Conservation (phyloP, 2,888 invertebrate genomes). For the Melolontha melolontha region DNA sequence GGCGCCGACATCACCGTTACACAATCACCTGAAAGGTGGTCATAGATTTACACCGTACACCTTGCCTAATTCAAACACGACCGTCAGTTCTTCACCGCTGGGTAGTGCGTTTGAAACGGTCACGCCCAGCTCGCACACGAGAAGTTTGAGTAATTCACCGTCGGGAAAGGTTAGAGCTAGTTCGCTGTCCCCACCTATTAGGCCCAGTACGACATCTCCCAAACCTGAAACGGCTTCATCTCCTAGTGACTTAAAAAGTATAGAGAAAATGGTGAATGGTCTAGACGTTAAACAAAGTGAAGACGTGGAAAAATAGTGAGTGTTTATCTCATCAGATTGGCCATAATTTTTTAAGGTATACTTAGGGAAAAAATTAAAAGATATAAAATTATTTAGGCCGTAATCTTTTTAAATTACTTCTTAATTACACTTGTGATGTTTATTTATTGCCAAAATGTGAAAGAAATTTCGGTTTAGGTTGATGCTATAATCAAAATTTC, state of each 20-base stretch:
- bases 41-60: slow-evolving; percentile 93
- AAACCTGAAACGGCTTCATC: slow-evolving; percentile 69
- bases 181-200: slow-evolving; percentile 69
- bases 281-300: slow-evolving; percentile 82
- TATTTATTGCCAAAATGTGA: slow-evolving; percentile 1
- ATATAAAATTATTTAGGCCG: slow-evolving; percentile 9
- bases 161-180: slow-evolving; percentile 65
- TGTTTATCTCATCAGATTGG: background rate
- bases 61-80: slow-evolving; percentile 72
- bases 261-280: slow-evolving; percentile 98
- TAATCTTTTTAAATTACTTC: slow-evolving; percentile 1
- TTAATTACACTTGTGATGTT: slow-evolving; percentile 2
- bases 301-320: slow-evolving; percentile 61
- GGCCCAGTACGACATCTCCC: slow-evolving; percentile 71
- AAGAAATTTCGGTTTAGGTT: slow-evolving; percentile 3
- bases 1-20: slow-evolving; percentile 72
- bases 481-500: too few species aligned
- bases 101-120: slow-evolving; percentile 93
- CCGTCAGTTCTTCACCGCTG: slow-evolving; percentile 70
- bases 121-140: slow-evolving; percentile 79
- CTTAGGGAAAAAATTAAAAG: background rate
- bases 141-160: slow-evolving; percentile 74
- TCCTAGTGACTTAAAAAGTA: slow-evolving; percentile 90
- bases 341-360: slow-evolving; percentile 17
- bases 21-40: slow-evolving; percentile 77